phyloP scores from a whole-genome alignment of 2,797 vertebrate species.

The Clangula hyemalis region DNA sequence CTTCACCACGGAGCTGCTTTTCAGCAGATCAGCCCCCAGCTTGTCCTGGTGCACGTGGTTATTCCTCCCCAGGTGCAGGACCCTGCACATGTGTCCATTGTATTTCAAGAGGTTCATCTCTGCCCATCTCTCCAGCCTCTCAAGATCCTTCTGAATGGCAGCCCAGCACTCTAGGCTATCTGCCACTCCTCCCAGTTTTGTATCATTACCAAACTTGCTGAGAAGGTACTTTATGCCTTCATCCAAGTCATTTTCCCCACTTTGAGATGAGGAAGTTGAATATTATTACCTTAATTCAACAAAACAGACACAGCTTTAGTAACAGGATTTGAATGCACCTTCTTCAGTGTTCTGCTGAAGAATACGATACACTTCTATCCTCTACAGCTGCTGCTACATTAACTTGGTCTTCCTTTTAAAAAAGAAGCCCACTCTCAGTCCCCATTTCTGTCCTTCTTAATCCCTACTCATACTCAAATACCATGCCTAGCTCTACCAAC shows the following conservation, averaged over 20 bases:
- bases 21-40: no score
- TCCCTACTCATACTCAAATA: background rate
- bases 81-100: no score
- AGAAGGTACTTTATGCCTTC: no score
- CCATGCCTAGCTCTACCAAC: background rate
- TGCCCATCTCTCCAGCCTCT: no score
- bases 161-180: no score
- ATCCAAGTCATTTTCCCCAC: background rate
- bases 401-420: background rate
- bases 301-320: background rate
- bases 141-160: no score
- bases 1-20: no score
- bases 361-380: background rate
- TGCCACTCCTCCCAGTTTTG: no score
- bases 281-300: background rate
- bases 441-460: background rate
- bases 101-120: no score
- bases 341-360: background rate
- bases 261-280: background rate
- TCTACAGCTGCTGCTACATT: background rate
- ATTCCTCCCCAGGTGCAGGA: no score
- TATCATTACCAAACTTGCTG: no score
- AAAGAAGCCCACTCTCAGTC: background rate
- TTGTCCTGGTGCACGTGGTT: no score
- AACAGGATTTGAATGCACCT: background rate